Percentiles rank a stretch among this genome's conserved stretches.
These are phyloP conservation scores for Caenorhabditis becei DNA, from an alignment of 2,888 invertebrate species.

Conservation along the genomic window DNA sequence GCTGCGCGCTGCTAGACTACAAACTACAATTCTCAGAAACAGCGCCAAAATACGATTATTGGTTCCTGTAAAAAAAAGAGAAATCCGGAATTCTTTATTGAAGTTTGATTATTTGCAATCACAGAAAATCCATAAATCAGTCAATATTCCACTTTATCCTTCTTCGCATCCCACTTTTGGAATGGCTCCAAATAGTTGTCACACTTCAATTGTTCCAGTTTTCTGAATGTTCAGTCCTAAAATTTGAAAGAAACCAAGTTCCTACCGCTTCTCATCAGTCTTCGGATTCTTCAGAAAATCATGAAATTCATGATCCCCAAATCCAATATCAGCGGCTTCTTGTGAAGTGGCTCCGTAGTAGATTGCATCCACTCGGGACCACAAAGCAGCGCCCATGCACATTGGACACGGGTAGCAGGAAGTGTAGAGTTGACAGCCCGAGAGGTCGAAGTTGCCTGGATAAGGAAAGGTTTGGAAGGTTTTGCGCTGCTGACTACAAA, in stretches of 20 bases:
- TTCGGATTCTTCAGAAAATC: constrained; percentile 73
- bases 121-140: constrained; percentile 3
- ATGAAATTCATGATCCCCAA: constrained; percentile 74
- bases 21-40: too few relatives aligned
- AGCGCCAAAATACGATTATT: too few relatives aligned
- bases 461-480: not conserved
- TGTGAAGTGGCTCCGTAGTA: constrained; percentile 76
- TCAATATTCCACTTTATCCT: constrained; percentile 43
- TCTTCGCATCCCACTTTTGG: constrained; percentile 45
- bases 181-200: constrained; percentile 58
- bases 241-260: too few relatives aligned
- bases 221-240: too few relatives aligned
- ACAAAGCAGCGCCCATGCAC: constrained; percentile 78
- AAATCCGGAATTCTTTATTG: too few relatives aligned
- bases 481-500: too few relatives aligned
- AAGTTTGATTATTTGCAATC: too few relatives aligned
- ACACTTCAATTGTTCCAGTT: constrained; percentile 51
- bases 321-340: constrained; percentile 70
- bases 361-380: constrained; percentile 75
- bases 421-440: constrained; percentile 77
- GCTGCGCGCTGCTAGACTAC: too few relatives aligned
- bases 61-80: too few relatives aligned
- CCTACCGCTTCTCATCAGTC: constrained; percentile 47
- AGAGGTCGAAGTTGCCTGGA: constrained; percentile 58
- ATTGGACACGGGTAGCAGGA: constrained; percentile 80